phyloP scores from a whole-genome alignment of 2,888 invertebrate genomes.

The Eugnorisma glareosa region DNA sequence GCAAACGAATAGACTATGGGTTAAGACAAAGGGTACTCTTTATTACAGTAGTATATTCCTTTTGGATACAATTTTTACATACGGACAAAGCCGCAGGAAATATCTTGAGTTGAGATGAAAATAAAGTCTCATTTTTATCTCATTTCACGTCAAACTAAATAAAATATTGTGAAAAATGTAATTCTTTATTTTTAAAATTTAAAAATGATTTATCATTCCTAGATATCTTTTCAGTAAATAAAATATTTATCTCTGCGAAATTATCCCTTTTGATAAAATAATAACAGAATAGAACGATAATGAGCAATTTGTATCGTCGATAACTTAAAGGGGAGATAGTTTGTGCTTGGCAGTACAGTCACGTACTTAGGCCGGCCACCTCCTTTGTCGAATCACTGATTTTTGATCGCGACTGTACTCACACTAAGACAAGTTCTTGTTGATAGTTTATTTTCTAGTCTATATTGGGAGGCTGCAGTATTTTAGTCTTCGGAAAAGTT shows the following conservation, averaged over 20 bases:
- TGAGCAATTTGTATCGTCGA: slow-evolving; percentile 65
- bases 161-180: background rate
- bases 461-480: background rate
- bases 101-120: background rate
- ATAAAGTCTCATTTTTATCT: background rate
- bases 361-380: slow-evolving; percentile 51
- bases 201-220: slow-evolving; percentile 14
- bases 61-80: background rate
- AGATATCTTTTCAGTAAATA: slow-evolving; percentile 5
- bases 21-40: background rate
- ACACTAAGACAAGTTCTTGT: background rate
- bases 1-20: background rate
- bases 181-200: background rate
- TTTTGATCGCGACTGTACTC: slow-evolving; percentile 44
- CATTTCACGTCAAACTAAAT: background rate
- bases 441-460: background rate
- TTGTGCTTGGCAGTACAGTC: slow-evolving; percentile 53
- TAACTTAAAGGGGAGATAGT: slow-evolving; percentile 55
- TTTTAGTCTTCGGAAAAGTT: background rate
- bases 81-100: background rate
- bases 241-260: slow-evolving; percentile 18
- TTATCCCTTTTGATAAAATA: slow-evolving; percentile 40
- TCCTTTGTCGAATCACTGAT: slow-evolving; percentile 61
- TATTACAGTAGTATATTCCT: background rate
- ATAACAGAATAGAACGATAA: slow-evolving; percentile 60